A percentile compares a stretch with the other conserved stretches of the same genome.
These are phyloP conservation scores for Amblyornis subalaris DNA, from an alignment of 2,113 vertebrate species.

Conservation along the genomic window DNA sequence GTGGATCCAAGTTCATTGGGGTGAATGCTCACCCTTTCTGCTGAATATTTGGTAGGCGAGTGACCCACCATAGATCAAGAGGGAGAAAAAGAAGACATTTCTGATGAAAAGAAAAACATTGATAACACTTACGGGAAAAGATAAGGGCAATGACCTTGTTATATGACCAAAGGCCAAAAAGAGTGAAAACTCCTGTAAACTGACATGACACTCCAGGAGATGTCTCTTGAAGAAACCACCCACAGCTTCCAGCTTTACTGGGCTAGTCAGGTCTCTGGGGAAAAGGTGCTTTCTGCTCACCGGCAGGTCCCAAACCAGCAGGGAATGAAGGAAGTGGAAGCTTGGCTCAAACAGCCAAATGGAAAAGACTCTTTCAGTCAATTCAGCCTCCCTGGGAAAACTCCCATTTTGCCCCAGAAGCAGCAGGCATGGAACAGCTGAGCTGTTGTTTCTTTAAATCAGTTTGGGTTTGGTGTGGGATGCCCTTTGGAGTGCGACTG, in stretches of 20 bases:
- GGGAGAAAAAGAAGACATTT: not conserved
- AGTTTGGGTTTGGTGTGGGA: not conserved
- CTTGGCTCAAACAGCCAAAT: not conserved
- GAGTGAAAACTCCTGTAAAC: not conserved
- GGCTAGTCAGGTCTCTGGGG: not conserved
- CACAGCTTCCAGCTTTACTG: not conserved
- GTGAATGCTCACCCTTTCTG: not conserved
- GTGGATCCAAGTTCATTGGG: not conserved
- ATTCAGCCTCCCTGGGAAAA: not conserved
- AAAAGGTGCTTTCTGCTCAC: not conserved
- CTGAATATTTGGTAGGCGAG: not conserved
- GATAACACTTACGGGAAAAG: conserved; percentile 27
- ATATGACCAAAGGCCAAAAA: not conserved
- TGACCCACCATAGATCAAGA: not conserved
- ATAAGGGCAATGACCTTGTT: not conserved
- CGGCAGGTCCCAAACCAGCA: not conserved
- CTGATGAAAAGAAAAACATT: conserved; percentile 13
- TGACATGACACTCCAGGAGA: not conserved
- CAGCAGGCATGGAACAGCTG: not conserved
- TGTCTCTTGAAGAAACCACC: not conserved
- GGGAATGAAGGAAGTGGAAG: not conserved
- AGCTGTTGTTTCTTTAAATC: not conserved
- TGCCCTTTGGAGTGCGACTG: not conserved
- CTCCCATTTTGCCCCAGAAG: not conserved
- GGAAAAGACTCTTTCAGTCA: not conserved